Base-by-base conservation (phyloP, 1,140 invertebrate species). In the Venturia canescens region DNA sequence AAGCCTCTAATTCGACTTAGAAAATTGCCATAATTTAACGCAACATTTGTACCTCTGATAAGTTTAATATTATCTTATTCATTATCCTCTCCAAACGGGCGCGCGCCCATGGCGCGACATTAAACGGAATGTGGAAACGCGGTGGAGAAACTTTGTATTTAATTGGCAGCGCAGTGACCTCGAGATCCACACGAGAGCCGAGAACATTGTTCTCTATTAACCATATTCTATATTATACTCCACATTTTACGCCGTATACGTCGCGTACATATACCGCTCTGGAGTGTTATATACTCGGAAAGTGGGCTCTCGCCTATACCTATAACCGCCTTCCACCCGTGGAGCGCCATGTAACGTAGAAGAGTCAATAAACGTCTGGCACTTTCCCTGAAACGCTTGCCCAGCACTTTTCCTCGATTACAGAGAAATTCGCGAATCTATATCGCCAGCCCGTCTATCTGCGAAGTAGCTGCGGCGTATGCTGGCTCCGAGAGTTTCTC, bases 161-260 rank as follows among this genome's bases (percentile, higher is more conserved):
- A 63, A 63, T 63, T 26, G 60, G 60, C 60, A 63, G 60, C 60
- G 60, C 60, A 63, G 60, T 63, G 60, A 63, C 60, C 60, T 63
- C 60, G 60, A 63, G 23, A 63, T 63, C n/a, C 27, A 63, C 60
- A 26, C n/a, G 60, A 63, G 60, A 26, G 23, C 60, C 23, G 6
- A 26, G n/a, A 63, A 63, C 60, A 63, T 27, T 63, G 60, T 27
- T 63, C 60, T 63, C 60, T 23, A 63, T 63, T 23, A 63, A 26
- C n/a, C 60, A 26, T 63, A 63, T 63, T 63, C 60, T 13, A 26
- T 63, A 63, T 63, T 27, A 63, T 11, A 23, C 60, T 23, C 3
- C 60, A 23, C 60, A 63, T 63, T 44, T 44, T 11, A 44, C 7
- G 13, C 7, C 11, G 13, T 26, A 63, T 63, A 3, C 16, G n/a